phyloP scores from a whole-genome alignment of 2,797 vertebrate genomes.

The Protosalanx chinensis region DNA sequence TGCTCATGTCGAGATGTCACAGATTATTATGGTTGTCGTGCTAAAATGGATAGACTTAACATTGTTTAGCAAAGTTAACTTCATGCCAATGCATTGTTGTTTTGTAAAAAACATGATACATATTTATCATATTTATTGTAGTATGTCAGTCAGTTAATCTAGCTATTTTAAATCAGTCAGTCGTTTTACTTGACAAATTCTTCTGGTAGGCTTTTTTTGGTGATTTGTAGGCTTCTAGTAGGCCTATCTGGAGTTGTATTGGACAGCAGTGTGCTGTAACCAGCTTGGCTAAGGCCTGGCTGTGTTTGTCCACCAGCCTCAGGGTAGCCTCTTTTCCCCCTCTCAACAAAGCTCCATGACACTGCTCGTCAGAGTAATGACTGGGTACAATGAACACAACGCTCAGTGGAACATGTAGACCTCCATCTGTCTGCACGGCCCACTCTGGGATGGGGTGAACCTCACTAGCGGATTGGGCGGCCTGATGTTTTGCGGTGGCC shows the following conservation, averaged over 20 bases:
- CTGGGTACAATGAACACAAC: slow-evolving; percentile 17
- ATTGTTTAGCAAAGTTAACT: not conserved
- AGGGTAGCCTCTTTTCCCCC: slow-evolving; percentile 15
- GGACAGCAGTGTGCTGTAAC: no score
- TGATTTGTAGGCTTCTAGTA: not conserved
- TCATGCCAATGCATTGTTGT: not conserved
- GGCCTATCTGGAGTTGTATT: not conserved
- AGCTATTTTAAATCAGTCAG: not conserved
- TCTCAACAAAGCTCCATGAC: slow-evolving; percentile 11
- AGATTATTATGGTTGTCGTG: not conserved
- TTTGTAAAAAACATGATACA: not conserved
- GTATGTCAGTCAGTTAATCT: not conserved
- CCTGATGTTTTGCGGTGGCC: slow-evolving; percentile 16
- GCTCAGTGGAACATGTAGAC: slow-evolving; percentile 21
- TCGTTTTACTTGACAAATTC: not conserved
- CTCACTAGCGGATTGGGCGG: slow-evolving; percentile 9
- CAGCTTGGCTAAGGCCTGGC: no score
- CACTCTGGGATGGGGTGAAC: slow-evolving; percentile 27
- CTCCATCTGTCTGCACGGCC: slow-evolving; percentile 12
- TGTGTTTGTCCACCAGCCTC: not conserved
- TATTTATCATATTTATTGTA: not conserved
- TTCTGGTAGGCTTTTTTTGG: not conserved
- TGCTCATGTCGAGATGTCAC: not conserved
- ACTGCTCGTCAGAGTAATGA: slow-evolving; percentile 16
- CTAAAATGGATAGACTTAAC: not conserved